Base-by-base conservation (phyloP, 2,888 invertebrate genomes). In the Stenodema calcarata region DNA sequence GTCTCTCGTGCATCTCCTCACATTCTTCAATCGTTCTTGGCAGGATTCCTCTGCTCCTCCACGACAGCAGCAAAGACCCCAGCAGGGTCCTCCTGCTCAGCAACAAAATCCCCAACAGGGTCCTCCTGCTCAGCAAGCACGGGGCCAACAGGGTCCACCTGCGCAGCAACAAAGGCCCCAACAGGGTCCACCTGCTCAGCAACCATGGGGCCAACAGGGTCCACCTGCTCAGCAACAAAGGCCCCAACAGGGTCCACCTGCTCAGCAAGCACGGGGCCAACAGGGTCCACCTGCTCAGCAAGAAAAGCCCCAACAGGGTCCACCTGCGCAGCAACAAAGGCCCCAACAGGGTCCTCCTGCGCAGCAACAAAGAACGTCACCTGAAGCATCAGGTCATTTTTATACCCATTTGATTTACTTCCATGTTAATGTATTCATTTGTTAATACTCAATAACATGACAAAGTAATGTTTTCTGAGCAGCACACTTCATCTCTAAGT, bases 121-220 rank as follows among this genome's bases (percentile, higher is more conserved):
- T 50, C 87, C 84, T 70, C 88, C 79, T 41, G 73, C 18, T 47
- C 27, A 30, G 28, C 27, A 41, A 78, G 18, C 81, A 18, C 47
- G 69, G 70, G 70, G 62, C 3, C 18, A 28, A n/a, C 69, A 80
- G 35, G 41, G 69, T 73, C 87, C 41, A 14, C 78, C 82, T 28
- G 54, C 73, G 7, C 87, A 87, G 75, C 88, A 78, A 28, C 88
- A 87, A 50, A 88, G 87, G 27, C 87, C 70, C 28, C 86, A 84
- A 35, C 82, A 73, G 54, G 54, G 78, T n/a, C 35, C 86, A 23
- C 81, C 82, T 3, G 54, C 35, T 6, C 87, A 86, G 27, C 85
- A 85, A 14, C 70, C n/a, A n/a, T n/a, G n/a, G n/a, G n/a, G n/a
- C 1, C 54, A 76, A 18, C 76, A 44, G 44, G 41, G 87, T 35